Evolutionary conservation across 2,888 invertebrate genomes (phyloP), one percentile per base, ranked within the genome.

Genomic region (Drosophila ochracea): DNA sequence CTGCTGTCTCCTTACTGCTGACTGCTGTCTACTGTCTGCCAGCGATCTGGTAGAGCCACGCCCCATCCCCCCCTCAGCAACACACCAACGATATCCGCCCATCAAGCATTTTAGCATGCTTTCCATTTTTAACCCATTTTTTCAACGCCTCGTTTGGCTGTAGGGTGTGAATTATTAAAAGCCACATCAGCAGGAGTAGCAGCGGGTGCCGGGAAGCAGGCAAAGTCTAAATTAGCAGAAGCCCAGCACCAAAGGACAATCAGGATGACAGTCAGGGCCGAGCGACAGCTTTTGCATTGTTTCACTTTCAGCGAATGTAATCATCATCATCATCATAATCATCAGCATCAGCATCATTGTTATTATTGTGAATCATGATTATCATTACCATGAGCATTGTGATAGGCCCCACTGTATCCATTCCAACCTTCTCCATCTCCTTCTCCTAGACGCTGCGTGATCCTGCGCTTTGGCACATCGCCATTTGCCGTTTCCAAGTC

Each of bases 131-230:
- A 84, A 80, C 82, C 80, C 80, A 84, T 89, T 87, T 85, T 84
- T 72, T 72, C 52, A 66, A 67, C 58, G 73, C 72, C 78, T 66
- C 71, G 58, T 69, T 72, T 77, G 72, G 78, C 80, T 78, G 68
- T 68, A 68, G 80, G 80, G 87, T 87, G 86, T 89, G 88, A 88
- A 88, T 89, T 88, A 88, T 89, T 88, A 88, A 88, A 88, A 89
- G 84, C 84, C 75, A 83, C 76, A 77, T 78, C 39, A 47, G 60
- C 66, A 37, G 73, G 50, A 50, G 59, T 21, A 58, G 43, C 31
- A 30, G 57, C 39, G 39, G 28, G 25, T 9, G 47, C 25, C 2
- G n/a, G 54, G 66, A 53, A 55, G 33, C 41, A 62, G 59, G 37
- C 80, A 78, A 84, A 69, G 88, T 87, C 88, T 85, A 82, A 87